Conservation (phyloP, 2,797 vertebrate genomes). For the Botia almorhae region DNA sequence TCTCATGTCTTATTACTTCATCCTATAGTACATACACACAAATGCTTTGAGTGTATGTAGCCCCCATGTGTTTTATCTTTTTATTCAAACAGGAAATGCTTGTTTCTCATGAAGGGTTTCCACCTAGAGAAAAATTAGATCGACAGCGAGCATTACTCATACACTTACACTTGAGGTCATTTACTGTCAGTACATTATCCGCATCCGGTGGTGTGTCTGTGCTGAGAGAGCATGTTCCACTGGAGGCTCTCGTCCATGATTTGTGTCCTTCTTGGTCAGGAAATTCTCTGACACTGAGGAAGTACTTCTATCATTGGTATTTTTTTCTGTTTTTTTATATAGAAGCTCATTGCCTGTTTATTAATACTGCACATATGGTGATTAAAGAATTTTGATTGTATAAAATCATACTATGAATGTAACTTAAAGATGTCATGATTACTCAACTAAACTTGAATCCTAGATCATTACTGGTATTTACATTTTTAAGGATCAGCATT, state of each 20-base stretch:
- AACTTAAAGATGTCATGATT: no score
- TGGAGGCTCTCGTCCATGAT: constrained; percentile 5
- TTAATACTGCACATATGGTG: neutral
- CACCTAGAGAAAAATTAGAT: constrained; percentile 36
- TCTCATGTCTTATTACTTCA: constrained; percentile 62
- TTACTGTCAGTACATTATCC: constrained; percentile 56
- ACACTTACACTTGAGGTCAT: constrained; percentile 31
- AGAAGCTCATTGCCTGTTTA: no score
- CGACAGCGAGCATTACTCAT: constrained; percentile 50
- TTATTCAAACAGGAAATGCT: constrained; percentile 34
- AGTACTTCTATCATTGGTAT: constrained; percentile 3
- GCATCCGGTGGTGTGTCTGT: constrained; percentile 29
- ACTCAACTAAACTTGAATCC: neutral
- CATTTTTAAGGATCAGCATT: neutral
- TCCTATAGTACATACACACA: neutral
- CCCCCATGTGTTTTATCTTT: constrained; percentile 57
- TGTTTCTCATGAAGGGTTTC: constrained; percentile 39
- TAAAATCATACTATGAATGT: no score
- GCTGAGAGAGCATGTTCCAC: constrained; percentile 1
- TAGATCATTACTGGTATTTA: neutral
- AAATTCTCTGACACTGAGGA: neutral
- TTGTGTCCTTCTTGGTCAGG: constrained; percentile 22
- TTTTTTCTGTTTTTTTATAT: neutral
- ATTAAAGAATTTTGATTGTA: no score
- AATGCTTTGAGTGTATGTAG: constrained; percentile 15